A percentile compares a stretch with the other conserved stretches of the same genome.
Evolutionary conservation across 2,888 invertebrate species (phyloP).

Genomic region (Chydorus sphaericus): DNA sequence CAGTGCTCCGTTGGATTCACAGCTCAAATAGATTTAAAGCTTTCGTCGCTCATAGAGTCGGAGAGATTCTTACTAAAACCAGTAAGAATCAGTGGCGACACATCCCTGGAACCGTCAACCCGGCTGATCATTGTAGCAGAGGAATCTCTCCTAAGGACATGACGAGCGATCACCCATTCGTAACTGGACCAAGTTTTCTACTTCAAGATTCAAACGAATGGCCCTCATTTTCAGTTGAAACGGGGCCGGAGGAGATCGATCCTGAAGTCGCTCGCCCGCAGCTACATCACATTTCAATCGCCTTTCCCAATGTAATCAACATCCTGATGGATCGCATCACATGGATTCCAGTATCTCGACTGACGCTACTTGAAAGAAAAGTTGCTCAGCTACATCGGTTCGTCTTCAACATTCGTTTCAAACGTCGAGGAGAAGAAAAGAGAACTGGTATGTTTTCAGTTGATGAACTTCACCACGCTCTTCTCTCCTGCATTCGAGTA

Average conservation of each 20-base stretch:
- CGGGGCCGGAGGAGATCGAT: neutral
- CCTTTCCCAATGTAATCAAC: neutral
- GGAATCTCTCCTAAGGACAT: neutral
- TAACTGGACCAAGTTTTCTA: neutral
- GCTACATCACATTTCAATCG: neutral
- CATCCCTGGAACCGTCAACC: neutral
- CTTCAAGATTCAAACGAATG: neutral
- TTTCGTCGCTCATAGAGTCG: neutral
- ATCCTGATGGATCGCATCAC: too few relatives aligned
- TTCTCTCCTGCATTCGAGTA: neutral
- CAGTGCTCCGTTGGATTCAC: conserved; percentile 19
- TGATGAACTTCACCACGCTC: neutral
- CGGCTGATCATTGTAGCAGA: neutral
- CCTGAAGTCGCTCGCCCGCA: neutral
- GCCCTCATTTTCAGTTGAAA: neutral
- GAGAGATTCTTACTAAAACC: neutral
- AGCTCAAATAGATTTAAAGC: neutral
- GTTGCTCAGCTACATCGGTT: conserved; percentile 4
- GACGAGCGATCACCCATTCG: neutral
- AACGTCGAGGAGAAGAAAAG: neutral
- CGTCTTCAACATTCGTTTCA: neutral
- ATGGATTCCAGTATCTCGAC: too few relatives aligned
- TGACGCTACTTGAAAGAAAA: neutral
- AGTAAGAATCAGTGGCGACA: neutral
- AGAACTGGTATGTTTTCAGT: neutral